phyloP scores from a whole-genome alignment of 2,113 vertebrate species.

The Tragelaphus strepsiceros region DNA sequence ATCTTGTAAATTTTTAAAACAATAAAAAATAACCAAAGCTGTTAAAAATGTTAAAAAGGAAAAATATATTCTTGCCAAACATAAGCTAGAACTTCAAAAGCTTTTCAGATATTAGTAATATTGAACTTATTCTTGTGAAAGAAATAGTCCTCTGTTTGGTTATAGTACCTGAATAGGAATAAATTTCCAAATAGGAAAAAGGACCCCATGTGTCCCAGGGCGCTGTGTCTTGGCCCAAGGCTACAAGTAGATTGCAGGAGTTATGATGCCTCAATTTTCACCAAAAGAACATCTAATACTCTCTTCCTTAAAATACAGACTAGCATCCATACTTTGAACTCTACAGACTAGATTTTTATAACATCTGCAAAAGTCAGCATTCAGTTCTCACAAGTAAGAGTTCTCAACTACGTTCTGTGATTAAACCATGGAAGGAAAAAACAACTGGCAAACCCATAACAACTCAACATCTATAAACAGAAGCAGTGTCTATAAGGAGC shows the following conservation, averaged over 20 bases:
- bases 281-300: not conserved
- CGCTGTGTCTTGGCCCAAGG: not conserved
- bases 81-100: not conserved
- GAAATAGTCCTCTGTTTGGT: not conserved
- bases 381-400: slow-evolving; percentile 14
- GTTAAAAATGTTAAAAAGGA: not conserved
- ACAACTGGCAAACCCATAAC: not conserved
- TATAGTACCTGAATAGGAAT: not conserved
- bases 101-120: not conserved
- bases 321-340: not conserved
- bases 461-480: not conserved
- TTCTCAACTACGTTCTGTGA: not conserved
- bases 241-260: not conserved
- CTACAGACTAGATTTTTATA: not conserved
- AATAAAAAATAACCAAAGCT: not conserved
- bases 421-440: not conserved
- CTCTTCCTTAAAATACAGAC: not conserved
- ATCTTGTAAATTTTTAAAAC: not conserved
- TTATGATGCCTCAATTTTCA: not conserved
- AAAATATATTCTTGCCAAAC: not conserved
- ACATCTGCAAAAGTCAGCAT: not conserved
- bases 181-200: not conserved
- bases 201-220: not conserved
- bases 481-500: not conserved
- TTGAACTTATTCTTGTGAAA: not conserved